Conservation (phyloP, 2,888 invertebrate species). For the Tetanocera ferruginea region DNA sequence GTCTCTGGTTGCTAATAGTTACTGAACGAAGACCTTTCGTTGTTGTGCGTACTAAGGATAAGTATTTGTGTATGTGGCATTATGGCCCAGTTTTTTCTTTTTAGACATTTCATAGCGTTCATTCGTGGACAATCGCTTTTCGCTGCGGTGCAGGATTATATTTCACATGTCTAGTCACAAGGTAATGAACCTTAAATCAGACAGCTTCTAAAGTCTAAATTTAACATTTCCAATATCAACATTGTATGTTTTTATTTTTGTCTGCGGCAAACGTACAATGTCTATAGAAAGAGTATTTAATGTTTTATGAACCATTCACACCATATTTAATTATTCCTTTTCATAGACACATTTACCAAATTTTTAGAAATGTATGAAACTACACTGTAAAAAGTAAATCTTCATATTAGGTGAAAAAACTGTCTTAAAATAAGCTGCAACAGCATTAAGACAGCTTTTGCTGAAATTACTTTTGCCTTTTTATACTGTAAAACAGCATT, state of each 20-base stretch:
- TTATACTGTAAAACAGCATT: too few species aligned
- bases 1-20: conserved; percentile 15
- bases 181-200: background rate
- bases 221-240: conserved; percentile 44
- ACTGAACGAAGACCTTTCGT: conserved; percentile 13
- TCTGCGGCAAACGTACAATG: background rate
- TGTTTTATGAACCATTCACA: too few species aligned
- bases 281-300: too few species aligned
- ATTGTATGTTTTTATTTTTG: conserved; percentile 40
- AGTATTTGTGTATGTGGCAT: background rate
- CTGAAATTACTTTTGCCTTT: too few species aligned
- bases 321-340: too few species aligned
- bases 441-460: too few species aligned
- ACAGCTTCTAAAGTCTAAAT: too few species aligned
- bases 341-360: too few species aligned
- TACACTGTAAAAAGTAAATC: too few species aligned
- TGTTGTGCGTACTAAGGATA: background rate
- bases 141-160: background rate
- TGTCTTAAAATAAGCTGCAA: too few species aligned
- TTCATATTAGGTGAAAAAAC: too few species aligned
- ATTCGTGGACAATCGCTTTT: background rate
- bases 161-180: background rate
- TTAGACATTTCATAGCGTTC: background rate
- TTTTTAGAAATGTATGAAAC: too few species aligned
- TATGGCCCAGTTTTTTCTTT: background rate